Conservation (phyloP, 2,113 vertebrate species). For the Ginglymostoma cirratum region DNA sequence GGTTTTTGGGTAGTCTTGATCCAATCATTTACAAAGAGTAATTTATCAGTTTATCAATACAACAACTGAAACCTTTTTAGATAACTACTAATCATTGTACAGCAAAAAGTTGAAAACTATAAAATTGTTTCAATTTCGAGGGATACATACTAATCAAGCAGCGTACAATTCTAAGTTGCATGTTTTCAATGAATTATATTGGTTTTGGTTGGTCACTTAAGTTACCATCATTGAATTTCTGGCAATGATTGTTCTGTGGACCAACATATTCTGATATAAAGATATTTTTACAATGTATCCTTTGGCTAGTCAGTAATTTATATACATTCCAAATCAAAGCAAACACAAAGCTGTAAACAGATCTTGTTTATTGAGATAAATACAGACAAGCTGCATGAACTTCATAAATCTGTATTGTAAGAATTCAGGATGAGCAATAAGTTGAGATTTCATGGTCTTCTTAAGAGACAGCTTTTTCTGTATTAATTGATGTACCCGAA, state of each 20-base stretch:
- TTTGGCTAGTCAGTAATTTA: not conserved
- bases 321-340: not conserved
- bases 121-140: not conserved
- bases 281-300: constrained; percentile 13
- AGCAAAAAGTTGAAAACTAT: not conserved
- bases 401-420: not conserved
- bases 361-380: constrained; percentile 33
- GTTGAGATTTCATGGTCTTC: constrained; percentile 2
- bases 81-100: not conserved
- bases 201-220: not conserved
- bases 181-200: not conserved
- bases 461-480: not conserved
- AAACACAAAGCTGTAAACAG: not conserved
- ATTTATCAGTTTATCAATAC: not conserved
- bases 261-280: not conserved
- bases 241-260: not conserved
- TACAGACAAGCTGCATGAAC: constrained; percentile 4
- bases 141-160: not conserved
- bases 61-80: not conserved
- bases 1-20: not conserved
- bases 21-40: not conserved
- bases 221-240: too few relatives aligned
- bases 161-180: not conserved
- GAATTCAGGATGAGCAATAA: not conserved
- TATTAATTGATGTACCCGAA: not conserved